Evolutionary conservation across 2,888 invertebrate species (phyloP).

Genomic region (Dynastes hyllus): DNA sequence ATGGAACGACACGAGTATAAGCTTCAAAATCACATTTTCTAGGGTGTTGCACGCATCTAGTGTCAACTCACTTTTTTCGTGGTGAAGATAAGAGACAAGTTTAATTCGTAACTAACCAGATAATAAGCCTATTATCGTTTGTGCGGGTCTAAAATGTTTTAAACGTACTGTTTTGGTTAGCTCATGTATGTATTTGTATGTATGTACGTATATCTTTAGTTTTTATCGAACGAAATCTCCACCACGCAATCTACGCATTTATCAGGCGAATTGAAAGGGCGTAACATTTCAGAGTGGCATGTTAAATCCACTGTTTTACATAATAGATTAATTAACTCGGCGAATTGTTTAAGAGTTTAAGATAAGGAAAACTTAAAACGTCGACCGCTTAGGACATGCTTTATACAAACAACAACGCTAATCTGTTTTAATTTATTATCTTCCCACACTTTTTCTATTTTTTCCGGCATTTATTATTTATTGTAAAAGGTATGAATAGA

Average conservation of each 20-base stretch:
- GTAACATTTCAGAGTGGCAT: slow-evolving; percentile 49
- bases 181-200: neutral
- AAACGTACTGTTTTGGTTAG: slow-evolving; percentile 6
- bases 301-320: slow-evolving; percentile 52
- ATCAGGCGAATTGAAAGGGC: slow-evolving; percentile 52
- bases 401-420: slow-evolving; percentile 28
- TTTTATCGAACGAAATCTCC: slow-evolving; percentile 41
- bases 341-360: slow-evolving; percentile 49
- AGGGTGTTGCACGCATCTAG: neutral
- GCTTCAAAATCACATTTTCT: neutral
- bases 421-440: slow-evolving; percentile 25
- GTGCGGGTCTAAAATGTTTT: slow-evolving; percentile 30
- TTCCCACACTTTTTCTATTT: slow-evolving; percentile 23
- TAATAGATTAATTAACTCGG: slow-evolving; percentile 51
- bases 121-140: slow-evolving; percentile 10
- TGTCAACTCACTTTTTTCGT: slow-evolving; percentile 5
- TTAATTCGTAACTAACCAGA: slow-evolving; percentile 18
- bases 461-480: no score
- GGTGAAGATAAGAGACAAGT: slow-evolving; percentile 11
- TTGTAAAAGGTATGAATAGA: no score
- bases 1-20: slow-evolving; percentile 5
- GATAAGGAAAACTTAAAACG: slow-evolving; percentile 36
- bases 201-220: slow-evolving; percentile 20
- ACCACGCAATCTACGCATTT: slow-evolving; percentile 52
- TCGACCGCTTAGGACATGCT: slow-evolving; percentile 13